Base-by-base conservation (phyloP, 2,888 invertebrate genomes). In the Rapana venosa region DNA sequence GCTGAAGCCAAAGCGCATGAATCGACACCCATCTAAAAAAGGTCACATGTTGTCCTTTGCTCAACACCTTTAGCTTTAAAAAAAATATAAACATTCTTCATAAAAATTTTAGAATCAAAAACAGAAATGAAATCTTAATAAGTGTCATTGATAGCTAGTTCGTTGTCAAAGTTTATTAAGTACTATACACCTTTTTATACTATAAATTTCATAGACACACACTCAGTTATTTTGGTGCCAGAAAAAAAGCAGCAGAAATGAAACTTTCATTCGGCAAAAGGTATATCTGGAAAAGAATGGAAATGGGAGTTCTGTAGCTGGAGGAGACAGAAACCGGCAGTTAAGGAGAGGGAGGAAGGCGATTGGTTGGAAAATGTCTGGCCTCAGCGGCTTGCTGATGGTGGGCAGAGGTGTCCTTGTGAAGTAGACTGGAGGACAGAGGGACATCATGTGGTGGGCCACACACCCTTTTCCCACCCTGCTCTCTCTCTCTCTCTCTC, bases 371-470 rank as follows among this genome's bases (percentile, higher is more conserved):
- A 88, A 88, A 88, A 79, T 17, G 88, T 47, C 88, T 32, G 70
- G 88, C 66, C 30, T 84, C 70, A 88, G 61, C 84, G 88, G 88
- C 88, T 88, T 88, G 88, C 83, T 83, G 88, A 88, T 88, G 88
- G 61, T 26, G 35, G 35, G 61, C 61, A 13, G 30, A 47, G 15
- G 20, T 83, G 36, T 74, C 84, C 84, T 88, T 88, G 56, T 61
- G 30, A 35, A 17, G 58, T 15, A 56, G 22, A 61, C 32, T 84
- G 36, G 84, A 74, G 74, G 74, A 74, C 74, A 74, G 74, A 74
- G 30, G 56, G 70, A 83, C 84, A 66, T 81, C 88, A 88, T 81
- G 88, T 61, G 88, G 81, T 61, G 81, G 84, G 70, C 70, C 79
- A 8, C 79, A 66, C 61, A 0, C 36, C 32, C 81, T 47, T 11